phyloP scores from a whole-genome alignment of 2,113 vertebrate genomes.

The Ornithorhynchus anatinus region DNA sequence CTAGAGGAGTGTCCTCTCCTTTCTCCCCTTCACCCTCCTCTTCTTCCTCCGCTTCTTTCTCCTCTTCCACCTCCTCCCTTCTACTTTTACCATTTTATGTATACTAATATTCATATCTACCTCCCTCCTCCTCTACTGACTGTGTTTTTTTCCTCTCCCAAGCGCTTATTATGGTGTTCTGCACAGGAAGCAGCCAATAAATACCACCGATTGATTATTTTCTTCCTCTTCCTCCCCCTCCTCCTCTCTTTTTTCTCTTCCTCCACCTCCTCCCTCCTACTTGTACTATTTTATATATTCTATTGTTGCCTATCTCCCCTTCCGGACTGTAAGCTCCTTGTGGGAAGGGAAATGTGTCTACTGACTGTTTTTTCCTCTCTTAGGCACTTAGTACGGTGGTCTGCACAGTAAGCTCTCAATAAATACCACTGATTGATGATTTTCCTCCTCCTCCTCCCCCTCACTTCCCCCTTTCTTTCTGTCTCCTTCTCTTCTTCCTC shows the following conservation, averaged over 20 bases:
- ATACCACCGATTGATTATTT: no score
- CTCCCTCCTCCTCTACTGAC: no score
- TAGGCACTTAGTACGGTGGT: neutral
- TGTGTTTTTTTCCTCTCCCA: no score
- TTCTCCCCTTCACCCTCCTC: neutral
- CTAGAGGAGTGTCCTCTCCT: no score
- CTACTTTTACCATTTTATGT: neutral
- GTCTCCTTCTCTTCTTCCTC: neutral
- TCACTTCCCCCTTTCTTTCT: no score
- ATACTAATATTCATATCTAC: neutral
- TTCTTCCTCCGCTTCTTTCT: rapidly evolving
- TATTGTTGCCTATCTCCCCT: no score
- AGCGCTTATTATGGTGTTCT: no score
- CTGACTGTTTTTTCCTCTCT: neutral
- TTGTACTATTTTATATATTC: neutral
- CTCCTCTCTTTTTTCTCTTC: neutral
- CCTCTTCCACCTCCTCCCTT: neutral
- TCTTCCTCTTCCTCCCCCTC: neutral
- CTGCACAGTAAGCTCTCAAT: neutral
- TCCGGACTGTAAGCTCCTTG: no score
- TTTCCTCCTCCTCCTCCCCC: no score
- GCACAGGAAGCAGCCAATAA: no score
- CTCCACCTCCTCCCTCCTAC: neutral
- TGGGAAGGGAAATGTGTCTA: no score
- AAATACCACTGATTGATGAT: no score